Percentiles rank a stretch among this genome's conserved stretches.
phyloP scores from a whole-genome alignment of 2,888 invertebrate genomes.

The Drosophila nigritarsus region DNA sequence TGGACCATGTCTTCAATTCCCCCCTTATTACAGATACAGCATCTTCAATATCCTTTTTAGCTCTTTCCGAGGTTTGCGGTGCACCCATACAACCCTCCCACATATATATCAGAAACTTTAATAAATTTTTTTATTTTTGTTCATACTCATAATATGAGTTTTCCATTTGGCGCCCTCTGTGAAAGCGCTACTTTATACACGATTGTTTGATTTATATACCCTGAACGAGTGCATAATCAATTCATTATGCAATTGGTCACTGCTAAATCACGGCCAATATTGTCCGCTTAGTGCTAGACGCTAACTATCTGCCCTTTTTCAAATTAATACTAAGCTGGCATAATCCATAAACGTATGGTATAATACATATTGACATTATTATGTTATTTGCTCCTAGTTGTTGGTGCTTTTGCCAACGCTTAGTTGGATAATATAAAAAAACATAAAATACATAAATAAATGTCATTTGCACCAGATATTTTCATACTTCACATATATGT shows the following conservation, averaged over 20 bases:
- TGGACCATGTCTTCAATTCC: constrained; percentile 37
- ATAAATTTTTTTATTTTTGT: constrained; percentile 38
- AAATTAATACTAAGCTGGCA: background rate
- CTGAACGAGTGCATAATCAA: background rate
- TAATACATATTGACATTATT: too few species aligned
- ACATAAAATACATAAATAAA: too few species aligned
- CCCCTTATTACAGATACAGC: constrained; percentile 30
- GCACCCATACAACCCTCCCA: constrained; percentile 6
- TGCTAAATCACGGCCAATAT: background rate
- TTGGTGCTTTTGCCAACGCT: constrained; percentile 17
- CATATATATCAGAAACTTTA: constrained; percentile 9
- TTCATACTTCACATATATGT: constrained; percentile 10
- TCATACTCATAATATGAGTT: constrained; percentile 23
- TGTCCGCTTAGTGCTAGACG: background rate
- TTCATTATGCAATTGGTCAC: background rate
- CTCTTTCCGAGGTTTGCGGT: constrained; percentile 5
- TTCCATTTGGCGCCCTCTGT: constrained; percentile 15
- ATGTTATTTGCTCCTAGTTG: constrained; percentile 8
- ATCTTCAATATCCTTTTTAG: constrained; percentile 58
- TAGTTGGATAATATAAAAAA: too few species aligned
- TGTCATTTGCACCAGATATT: constrained; percentile 34
- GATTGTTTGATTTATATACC: constrained; percentile 21
- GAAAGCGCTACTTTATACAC: constrained; percentile 15
- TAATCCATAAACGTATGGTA: background rate
- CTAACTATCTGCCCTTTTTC: background rate